A percentile compares a stretch with the other conserved stretches of the same genome.
Conservation (phyloP, 2,113 vertebrate genomes). For the Uropsilus gracilis region DNA sequence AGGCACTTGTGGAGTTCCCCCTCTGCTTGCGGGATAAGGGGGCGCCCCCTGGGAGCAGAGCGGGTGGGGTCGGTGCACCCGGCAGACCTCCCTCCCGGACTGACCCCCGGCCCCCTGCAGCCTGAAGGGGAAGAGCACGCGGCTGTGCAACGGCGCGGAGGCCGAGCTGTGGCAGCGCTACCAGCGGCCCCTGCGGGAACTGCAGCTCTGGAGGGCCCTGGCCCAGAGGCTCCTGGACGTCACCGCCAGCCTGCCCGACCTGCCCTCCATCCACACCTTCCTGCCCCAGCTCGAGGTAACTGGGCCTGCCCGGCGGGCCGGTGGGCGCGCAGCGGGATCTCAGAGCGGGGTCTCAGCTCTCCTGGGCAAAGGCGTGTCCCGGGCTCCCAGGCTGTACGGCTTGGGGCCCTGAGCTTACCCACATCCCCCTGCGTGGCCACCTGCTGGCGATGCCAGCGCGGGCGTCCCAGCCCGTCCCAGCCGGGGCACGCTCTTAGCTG, state of each 20-base stretch:
- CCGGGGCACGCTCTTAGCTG: too few species aligned
- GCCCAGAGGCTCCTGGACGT: slow-evolving; percentile 88
- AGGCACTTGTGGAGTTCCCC: too few species aligned
- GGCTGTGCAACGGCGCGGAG: slow-evolving; percentile 86
- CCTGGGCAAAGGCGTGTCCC: not conserved
- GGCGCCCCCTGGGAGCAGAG: not conserved
- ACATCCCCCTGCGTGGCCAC: too few species aligned
- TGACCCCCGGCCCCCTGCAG: slow-evolving; percentile 81
- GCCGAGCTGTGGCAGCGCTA: slow-evolving; percentile 85
- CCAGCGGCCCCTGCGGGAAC: slow-evolving; percentile 88
- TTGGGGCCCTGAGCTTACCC: too few species aligned
- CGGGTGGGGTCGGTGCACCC: rapidly evolving
- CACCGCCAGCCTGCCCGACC: slow-evolving; percentile 86
- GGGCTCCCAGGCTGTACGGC: too few species aligned
- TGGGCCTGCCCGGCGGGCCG: not conserved
- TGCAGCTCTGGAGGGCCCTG: slow-evolving; percentile 88
- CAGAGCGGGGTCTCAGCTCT: not conserved
- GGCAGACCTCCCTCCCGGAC: not conserved
- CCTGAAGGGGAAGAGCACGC: slow-evolving; percentile 87
- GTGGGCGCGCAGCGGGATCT: not conserved
- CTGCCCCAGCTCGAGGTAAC: slow-evolving; percentile 92
- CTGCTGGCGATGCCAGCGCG: too few species aligned
- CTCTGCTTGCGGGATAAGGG: rapidly evolving
- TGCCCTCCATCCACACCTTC: slow-evolving; percentile 85
- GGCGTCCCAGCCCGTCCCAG: too few species aligned